Percentiles rank a stretch among this genome's conserved stretches.
phyloP scores from a whole-genome alignment of 2,113 vertebrate genomes.

The Illadopsis cleaveri region DNA sequence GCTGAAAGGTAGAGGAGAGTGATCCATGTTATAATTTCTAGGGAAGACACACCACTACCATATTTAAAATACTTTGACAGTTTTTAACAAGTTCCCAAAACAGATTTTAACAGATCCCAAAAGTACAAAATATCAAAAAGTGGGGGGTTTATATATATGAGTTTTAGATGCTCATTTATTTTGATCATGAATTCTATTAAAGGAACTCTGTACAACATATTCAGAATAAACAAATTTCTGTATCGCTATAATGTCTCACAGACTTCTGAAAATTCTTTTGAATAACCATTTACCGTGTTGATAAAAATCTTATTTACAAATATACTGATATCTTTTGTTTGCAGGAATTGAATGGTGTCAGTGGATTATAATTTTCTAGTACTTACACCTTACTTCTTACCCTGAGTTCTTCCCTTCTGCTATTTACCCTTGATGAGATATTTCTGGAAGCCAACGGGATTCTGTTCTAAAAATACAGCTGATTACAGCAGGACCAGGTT shows the following conservation, averaged over 20 bases:
- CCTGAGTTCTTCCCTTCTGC: neutral
- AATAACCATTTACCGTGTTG: neutral
- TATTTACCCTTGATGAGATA: neutral
- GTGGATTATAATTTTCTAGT: neutral
- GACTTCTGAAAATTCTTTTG: neutral
- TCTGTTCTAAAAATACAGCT: neutral
- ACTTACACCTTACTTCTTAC: neutral
- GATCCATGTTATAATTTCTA: neutral
- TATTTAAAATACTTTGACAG: neutral
- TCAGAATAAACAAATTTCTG: neutral
- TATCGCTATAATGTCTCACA: neutral
- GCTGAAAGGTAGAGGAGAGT: neutral
- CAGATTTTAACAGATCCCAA: neutral
- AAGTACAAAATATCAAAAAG: neutral
- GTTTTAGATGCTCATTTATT: neutral
- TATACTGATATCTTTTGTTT: neutral
- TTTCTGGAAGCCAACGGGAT: neutral
- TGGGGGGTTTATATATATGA: fast-evolving
- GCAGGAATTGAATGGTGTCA: neutral
- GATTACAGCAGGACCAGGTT: neutral
- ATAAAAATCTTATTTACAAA: neutral
- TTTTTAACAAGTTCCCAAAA: neutral
- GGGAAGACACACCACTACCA: neutral
- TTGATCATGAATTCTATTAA: neutral
- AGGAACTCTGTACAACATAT: neutral